Evolutionary conservation across 2,797 vertebrate species (phyloP), one percentile per base, ranked within the genome.

Genomic region (Enteromius viviparus): DNA sequence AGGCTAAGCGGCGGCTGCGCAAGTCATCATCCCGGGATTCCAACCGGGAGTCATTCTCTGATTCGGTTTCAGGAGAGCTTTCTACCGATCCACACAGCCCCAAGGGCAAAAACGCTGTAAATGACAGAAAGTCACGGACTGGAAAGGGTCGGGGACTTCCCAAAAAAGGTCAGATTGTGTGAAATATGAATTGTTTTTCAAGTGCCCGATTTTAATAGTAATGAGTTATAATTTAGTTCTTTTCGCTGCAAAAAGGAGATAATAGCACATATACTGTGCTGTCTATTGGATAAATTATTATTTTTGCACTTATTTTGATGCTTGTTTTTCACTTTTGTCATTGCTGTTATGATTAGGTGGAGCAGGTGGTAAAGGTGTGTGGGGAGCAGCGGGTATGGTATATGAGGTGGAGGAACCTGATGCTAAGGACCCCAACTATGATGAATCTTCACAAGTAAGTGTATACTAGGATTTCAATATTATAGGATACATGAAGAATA

Each of bases 331-430:
- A 47, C 2, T 23, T 40, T 80, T 21, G 86, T 34, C 29, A 69
- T 45, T 74, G 29, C 3, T 71, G 29, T n/a, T 69, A 10, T 34
- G 74, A 66, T 19, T 88, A 97, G 96, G 96, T 60, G 96, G 96
- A 2, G 96, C 96, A 0, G 96, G 96, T 3, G 96, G 96, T 23
- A 97, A 97, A 89, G 96, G 96, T 17, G 96, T 97, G 42, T 97
- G 96, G 96, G 96, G 96, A 0, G 96, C 95, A 37, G 95, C 96
- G 0, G 96, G 96, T 0, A 93, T 96, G 92, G 95, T 97, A 76
- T 97, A 97, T 65, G 95, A 96, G 88, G 94, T 92, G 65, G 96
- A 96, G 83, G 96, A 97, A 83, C 96, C 95, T 0, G 96, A 97
- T 0, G 86, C 88, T 4, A 94, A 89, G 2, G 96, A 97, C 86